These are phyloP conservation scores for Trachymyrmex cornetzi DNA, from an alignment of 1,140 invertebrate genomes.

Conservation along the genomic window DNA sequence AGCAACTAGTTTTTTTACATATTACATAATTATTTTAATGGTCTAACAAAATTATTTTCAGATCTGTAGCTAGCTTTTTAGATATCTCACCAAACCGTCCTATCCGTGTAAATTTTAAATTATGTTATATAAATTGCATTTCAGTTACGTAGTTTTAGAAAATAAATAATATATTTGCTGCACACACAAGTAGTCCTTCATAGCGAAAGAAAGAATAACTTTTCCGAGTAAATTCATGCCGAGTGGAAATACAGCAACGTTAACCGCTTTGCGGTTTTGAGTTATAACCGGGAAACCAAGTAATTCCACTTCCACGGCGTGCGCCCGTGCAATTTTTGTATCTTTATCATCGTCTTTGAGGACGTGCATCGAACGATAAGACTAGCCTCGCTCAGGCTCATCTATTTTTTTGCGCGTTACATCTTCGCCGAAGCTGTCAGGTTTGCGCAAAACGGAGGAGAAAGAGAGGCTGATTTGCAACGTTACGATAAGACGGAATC, in stretches of 20 bases:
- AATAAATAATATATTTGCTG: slow-evolving; percentile 4
- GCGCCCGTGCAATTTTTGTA: slow-evolving; percentile 26
- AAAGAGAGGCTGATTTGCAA: too few species aligned
- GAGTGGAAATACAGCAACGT: neutral
- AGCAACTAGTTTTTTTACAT: too few species aligned
- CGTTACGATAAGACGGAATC: slow-evolving; percentile 46
- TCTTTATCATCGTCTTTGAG: slow-evolving; percentile 38
- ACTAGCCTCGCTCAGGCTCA: neutral
- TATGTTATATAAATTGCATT: neutral
- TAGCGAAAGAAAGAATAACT: slow-evolving; percentile 8
- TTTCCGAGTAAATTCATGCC: neutral
- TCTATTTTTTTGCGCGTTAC: slow-evolving; percentile 29
- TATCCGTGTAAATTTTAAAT: neutral
- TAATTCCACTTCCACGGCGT: slow-evolving; percentile 27
- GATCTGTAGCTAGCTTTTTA: too few species aligned
- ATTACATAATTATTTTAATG: too few species aligned
- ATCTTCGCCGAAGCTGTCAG: slow-evolving; percentile 11
- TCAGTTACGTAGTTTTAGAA: neutral
- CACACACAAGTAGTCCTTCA: neutral
- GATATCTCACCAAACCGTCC: too few species aligned
- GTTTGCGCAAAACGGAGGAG: neutral
- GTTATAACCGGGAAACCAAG: slow-evolving; percentile 11
- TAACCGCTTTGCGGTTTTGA: neutral
- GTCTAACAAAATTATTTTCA: too few species aligned
- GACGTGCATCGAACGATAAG: slow-evolving; percentile 60